phyloP scores from a whole-genome alignment of 2,888 invertebrate species.

The Stenchaetothrips biformis region DNA sequence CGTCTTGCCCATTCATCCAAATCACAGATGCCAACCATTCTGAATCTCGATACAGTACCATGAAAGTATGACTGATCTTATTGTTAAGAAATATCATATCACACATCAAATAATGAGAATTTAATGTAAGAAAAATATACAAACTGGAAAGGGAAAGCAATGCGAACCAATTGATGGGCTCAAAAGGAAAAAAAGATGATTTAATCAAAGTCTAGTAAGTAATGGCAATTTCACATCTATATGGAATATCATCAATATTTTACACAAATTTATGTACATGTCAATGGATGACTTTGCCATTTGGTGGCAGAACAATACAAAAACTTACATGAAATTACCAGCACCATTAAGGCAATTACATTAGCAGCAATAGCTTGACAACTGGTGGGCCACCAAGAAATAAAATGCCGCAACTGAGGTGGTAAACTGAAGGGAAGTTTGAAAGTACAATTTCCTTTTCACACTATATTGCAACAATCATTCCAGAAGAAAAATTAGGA shows the following conservation, averaged over 20 bases:
- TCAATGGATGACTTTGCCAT: too few relatives aligned
- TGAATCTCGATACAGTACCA: background rate
- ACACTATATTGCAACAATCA: too few relatives aligned
- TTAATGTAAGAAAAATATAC: background rate
- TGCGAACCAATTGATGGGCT: background rate
- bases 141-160: background rate
- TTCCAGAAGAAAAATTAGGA: too few relatives aligned
- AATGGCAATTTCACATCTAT: slow-evolving; percentile 11
- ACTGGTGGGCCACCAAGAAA: too few relatives aligned
- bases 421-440: too few relatives aligned
- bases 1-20: slow-evolving; percentile 16
- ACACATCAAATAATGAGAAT: background rate
- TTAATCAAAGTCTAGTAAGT: background rate
- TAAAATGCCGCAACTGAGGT: too few relatives aligned
- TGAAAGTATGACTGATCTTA: background rate
- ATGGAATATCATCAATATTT: slow-evolving; percentile 12
- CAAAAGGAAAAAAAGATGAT: background rate
- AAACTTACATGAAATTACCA: too few relatives aligned
- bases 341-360: too few relatives aligned
- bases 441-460: too few relatives aligned
- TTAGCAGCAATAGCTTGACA: too few relatives aligned
- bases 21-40: background rate
- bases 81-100: background rate
- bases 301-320: too few relatives aligned
- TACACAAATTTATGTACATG: background rate